Base-by-base conservation (phyloP, 1,140 invertebrate species). In the Microplitis demolitor region DNA sequence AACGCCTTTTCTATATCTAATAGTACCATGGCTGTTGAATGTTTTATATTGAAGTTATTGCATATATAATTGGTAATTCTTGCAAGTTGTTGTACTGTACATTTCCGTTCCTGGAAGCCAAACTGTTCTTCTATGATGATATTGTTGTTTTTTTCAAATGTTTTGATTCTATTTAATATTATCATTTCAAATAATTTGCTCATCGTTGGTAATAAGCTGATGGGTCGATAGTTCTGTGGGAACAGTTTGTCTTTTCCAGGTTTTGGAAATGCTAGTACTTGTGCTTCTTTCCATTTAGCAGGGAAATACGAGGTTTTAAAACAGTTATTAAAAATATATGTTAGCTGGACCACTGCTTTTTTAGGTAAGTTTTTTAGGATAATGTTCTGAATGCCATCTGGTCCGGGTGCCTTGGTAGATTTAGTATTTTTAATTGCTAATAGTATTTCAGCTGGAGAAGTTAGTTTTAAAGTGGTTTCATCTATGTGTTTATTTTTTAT, bases 1-100 rank as follows among this genome's bases (percentile, higher is more conserved):
- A 83, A 84, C 0, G 80, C 80, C 37, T 81, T 79, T 72, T 82
- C 77, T 1, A 84, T 78, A 71, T 84, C 82, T 4, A 82, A 64
- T 24, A 80, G 70, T 8, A 77, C 63, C 34, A 77, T 51, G 0
- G 70, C 76, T 4, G 79, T 80, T 39, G 58, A 73, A 60, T 74
- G 76, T 13, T 73, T 74, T 4, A 66, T 75, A 16, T 78, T 79
- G 39, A 77, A 77, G 3, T 74, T 62, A 61, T 8, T 66, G 6
- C 39, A 60, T 24, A 86, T 81, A 13, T 77, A 37, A 39, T 79
- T 73, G 13, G 74, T 77, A 3, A 86, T 34, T 39, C 78, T 66
- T 3, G 74, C 60, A 4, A 84, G 16, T 69, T 84, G 82, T 63
- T 82, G 76, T 6, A 70, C 64, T 1, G 84, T 85, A 0, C 71